Conservation (phyloP, 2,113 vertebrate genomes). For the Atlantisia rogersi region DNA sequence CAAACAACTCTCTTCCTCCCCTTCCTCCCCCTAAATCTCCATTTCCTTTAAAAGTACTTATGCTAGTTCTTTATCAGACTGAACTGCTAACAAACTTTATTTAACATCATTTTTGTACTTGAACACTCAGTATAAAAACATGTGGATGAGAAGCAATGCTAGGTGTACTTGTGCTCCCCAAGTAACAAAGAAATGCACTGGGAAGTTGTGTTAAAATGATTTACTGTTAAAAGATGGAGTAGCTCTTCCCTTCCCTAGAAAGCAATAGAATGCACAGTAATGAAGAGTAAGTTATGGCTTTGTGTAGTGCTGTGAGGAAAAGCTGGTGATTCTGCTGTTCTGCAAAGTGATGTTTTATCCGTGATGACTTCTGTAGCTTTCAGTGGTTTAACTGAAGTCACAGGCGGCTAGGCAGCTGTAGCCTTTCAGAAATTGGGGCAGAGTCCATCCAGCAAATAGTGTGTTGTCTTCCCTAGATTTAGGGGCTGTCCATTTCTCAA, state of each 20-base stretch:
- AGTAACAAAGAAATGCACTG: not conserved
- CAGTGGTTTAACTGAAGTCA: not conserved
- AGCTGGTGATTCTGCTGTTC: not conserved
- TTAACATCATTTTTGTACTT: not conserved
- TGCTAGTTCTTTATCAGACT: slow-evolving; percentile 2
- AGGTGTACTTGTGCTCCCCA: not conserved
- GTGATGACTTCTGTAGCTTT: not conserved
- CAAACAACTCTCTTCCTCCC: slow-evolving; percentile 61
- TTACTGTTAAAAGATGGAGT: not conserved
- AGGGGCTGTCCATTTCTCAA: not conserved
- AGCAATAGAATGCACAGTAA: not conserved
- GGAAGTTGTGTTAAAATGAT: not conserved
- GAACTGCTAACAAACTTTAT: not conserved
- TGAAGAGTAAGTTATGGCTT: not conserved
- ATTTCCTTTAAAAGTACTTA: slow-evolving; percentile 46
- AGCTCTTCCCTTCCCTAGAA: slow-evolving; percentile 24
- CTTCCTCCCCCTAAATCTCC: slow-evolving; percentile 37
- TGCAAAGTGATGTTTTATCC: not conserved
- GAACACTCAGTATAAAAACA: not conserved
- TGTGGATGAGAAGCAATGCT: not conserved
- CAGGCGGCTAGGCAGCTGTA: not conserved
- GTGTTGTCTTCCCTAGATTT: not conserved
- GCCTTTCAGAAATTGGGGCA: not conserved
- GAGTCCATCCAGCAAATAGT: not conserved
- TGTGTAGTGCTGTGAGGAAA: not conserved